These are phyloP conservation scores for Trissolcus japonicus DNA, from an alignment of 2,888 invertebrate genomes.

Conservation along the genomic window DNA sequence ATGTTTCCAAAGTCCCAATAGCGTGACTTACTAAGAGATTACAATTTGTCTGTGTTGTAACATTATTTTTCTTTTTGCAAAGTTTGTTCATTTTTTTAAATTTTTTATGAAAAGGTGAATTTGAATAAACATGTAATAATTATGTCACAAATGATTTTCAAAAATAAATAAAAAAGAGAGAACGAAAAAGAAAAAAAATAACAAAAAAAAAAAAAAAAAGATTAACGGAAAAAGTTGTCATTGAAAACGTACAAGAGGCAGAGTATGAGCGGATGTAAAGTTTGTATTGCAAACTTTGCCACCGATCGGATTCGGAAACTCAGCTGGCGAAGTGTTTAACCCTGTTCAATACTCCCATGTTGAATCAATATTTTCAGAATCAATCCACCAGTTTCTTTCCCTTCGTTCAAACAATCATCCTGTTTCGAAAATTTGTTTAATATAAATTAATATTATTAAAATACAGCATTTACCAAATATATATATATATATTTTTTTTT, in stretches of 20 bases:
- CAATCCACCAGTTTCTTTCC: constrained; percentile 30
- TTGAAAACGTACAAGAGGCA: constrained; percentile 39
- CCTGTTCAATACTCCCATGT: constrained; percentile 43
- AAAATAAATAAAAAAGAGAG: too few species aligned
- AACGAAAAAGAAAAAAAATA: too few species aligned
- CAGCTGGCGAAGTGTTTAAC: constrained; percentile 39
- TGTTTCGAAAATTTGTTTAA: constrained; percentile 22
- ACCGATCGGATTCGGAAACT: constrained; percentile 23
- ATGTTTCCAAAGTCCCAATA: constrained; percentile 64
- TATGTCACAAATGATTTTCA: too few species aligned
- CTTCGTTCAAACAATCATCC: constrained; percentile 13
- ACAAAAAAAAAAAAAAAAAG: too few species aligned
- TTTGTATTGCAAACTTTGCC: constrained; percentile 36
- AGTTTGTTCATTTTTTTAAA: neutral
- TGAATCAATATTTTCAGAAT: constrained; percentile 49
- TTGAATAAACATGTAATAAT: neutral
- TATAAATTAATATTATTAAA: constrained; percentile 23
- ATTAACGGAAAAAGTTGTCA: constrained; percentile 12
- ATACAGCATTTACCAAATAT: too few species aligned
- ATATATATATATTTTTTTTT: too few species aligned
- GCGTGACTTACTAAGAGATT: constrained; percentile 69
- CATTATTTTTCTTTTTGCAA: constrained; percentile 18
- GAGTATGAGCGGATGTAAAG: constrained; percentile 46
- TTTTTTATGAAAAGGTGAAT: too few species aligned
- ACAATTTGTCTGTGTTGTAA: constrained; percentile 25